Conservation (phyloP, 2,797 vertebrate species). For the Epinephelus awoara region DNA sequence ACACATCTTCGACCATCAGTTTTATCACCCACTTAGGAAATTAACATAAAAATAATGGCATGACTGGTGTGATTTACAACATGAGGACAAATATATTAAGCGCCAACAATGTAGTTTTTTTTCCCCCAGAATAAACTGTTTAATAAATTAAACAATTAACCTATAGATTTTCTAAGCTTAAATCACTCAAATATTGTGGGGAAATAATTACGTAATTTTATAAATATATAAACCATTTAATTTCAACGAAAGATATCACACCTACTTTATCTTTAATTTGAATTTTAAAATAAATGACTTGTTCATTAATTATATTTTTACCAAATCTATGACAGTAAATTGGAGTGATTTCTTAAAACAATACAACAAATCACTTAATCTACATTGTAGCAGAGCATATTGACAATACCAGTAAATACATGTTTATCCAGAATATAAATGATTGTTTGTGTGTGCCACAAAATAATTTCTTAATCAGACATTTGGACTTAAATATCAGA, state of each 20-base stretch:
- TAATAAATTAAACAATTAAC: constrained; percentile 17
- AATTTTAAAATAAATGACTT: not conserved
- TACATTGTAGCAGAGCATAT: constrained; percentile 29
- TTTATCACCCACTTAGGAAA: constrained; percentile 35
- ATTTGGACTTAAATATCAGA: constrained; percentile 37
- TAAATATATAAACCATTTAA: constrained; percentile 38
- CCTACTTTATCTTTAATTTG: not conserved
- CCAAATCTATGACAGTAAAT: not conserved
- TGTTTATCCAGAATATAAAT: constrained; percentile 27
- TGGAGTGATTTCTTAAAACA: not conserved
- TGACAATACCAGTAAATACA: constrained; percentile 28
- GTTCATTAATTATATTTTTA: constrained; percentile 6
- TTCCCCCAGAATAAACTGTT: constrained; percentile 5
- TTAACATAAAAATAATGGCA: not conserved
- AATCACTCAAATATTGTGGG: constrained; percentile 8
- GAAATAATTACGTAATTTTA: constrained; percentile 20
- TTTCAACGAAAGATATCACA: constrained; percentile 14
- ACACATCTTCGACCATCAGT: constrained; percentile 28
- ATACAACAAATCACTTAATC: constrained; percentile 23
- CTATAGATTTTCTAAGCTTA: constrained; percentile 29
- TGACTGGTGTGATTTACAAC: constrained; percentile 47
- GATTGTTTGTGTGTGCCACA: constrained; percentile 11
- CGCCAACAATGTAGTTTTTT: constrained; percentile 54
- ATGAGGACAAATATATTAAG: constrained; percentile 44
- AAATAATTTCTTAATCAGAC: not conserved